Base-by-base conservation (phyloP, 2,888 invertebrate genomes). In the Urechis unicinctus region DNA sequence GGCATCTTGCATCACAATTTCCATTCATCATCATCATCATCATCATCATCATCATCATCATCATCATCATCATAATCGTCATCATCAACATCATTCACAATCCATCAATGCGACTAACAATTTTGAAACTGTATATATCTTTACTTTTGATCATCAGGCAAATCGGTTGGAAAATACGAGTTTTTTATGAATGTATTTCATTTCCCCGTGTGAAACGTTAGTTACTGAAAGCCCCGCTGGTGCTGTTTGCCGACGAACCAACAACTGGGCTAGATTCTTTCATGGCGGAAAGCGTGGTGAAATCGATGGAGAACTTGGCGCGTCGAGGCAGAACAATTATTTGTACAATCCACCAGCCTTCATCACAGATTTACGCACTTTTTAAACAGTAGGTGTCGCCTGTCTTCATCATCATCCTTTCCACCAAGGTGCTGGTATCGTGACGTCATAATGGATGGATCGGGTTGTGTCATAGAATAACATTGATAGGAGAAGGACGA, bases 161-260 rank as follows among this genome's bases (percentile, higher is more conserved):
- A 25, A 28, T 4, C 47, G 25, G 13, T 24, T 46, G 3, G 28
- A 24, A 24, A 9, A 22, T 13, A 28, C 28, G n/a, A 46, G 47
- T 46, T 24, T 26, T 4, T 3, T 25, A 24, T 25, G 17, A 13
- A 17, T 36, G 9, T 9, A 36, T 17, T 36, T 9, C 9, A 13
- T 9, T 36, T 36, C 41, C 17, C 41, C 17, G 41, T 17, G 9
- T n/a, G n/a, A n/a, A n/a, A n/a, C n/a, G n/a, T n/a, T n/a, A 56
- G 87, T 88, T 94, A 2, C 81, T 96, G 43, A 95, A 94, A 0
- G 91, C 97, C 81, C 97, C 96, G 0, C 88, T 91, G 0, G 81
- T 97, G 45, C 85, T 97, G 84, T 91, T 97, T 74, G 95, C 95
- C 74, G 97, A 97, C 71, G 97, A 97, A 71, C 96, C 96, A 0